Conservation (phyloP, 2,797 vertebrate genomes). For the Jordanella pulchra region DNA sequence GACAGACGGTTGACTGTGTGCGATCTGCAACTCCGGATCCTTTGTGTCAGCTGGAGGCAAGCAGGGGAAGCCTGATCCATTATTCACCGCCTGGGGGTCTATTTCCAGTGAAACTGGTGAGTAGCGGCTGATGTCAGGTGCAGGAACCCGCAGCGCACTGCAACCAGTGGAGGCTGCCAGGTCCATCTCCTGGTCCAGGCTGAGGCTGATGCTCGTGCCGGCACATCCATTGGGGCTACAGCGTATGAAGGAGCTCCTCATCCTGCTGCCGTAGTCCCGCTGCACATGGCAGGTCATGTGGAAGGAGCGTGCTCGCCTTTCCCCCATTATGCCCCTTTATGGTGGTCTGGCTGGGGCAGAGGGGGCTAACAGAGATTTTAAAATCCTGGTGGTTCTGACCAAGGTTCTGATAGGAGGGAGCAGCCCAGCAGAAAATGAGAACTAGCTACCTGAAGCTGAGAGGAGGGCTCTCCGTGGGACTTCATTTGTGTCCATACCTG, state of each 20-base stretch:
- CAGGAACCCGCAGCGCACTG: constrained; percentile 29
- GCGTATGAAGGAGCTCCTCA: constrained; percentile 59
- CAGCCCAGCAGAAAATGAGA: constrained; percentile 15
- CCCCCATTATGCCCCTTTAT: constrained; percentile 61
- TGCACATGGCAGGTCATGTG: constrained; percentile 71
- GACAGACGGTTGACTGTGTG: constrained; percentile 53
- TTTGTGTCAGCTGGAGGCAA: constrained; percentile 60
- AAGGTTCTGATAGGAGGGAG: constrained; percentile 20
- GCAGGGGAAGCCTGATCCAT: constrained; percentile 77
- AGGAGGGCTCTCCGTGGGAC: constrained; percentile 32
- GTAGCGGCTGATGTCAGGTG: constrained; percentile 65
- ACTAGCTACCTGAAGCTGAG: constrained; percentile 49
- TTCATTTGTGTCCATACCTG: constrained; percentile 65
- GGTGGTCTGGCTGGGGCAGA: constrained; percentile 8
- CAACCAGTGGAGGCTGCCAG: constrained; percentile 40
- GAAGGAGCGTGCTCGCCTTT: constrained; percentile 66
- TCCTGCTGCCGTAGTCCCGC: constrained; percentile 62
- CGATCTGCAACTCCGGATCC: constrained; percentile 68
- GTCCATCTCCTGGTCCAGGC: constrained; percentile 57
- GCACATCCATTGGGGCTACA: constrained; percentile 70
- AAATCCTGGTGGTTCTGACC: constrained; percentile 19
- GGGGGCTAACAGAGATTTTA: constrained; percentile 6
- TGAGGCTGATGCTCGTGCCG: constrained; percentile 50
- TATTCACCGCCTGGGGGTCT: constrained; percentile 75
- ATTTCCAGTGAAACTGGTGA: constrained; percentile 83